Conservation (phyloP, 2,113 vertebrate species). For the Catharus fuscescens region DNA sequence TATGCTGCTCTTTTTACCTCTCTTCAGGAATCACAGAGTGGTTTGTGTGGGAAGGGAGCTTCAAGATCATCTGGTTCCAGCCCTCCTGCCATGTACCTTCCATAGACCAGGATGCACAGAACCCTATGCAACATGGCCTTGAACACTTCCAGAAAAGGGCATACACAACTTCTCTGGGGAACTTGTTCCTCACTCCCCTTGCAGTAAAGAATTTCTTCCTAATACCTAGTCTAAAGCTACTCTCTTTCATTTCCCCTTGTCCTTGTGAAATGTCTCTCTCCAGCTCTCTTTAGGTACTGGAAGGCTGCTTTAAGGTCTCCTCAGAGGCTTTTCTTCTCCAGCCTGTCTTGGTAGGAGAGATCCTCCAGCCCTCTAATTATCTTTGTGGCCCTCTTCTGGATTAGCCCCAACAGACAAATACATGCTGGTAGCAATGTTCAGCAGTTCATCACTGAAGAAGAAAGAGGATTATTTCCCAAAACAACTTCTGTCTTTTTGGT, state of each 20-base stretch:
- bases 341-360: background rate
- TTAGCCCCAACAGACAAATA: too few species aligned
- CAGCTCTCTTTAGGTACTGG: background rate
- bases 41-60: background rate
- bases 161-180: background rate
- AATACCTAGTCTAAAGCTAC: background rate
- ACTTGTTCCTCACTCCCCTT: background rate
- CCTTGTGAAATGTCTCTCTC: background rate
- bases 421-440: background rate
- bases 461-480: background rate
- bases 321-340: background rate
- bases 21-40: background rate
- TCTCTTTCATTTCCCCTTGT: background rate
- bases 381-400: background rate
- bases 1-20: background rate
- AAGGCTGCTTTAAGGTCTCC: background rate
- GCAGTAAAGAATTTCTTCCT: background rate
- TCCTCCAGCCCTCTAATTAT: background rate
- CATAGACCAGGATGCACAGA: background rate
- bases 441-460: background rate
- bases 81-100: background rate
- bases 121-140: background rate
- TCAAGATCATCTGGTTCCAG: background rate
- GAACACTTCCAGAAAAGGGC: background rate
- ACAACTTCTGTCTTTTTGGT: background rate